phyloP scores from a whole-genome alignment of 2,113 vertebrate species.

The Clupea harengus region DNA sequence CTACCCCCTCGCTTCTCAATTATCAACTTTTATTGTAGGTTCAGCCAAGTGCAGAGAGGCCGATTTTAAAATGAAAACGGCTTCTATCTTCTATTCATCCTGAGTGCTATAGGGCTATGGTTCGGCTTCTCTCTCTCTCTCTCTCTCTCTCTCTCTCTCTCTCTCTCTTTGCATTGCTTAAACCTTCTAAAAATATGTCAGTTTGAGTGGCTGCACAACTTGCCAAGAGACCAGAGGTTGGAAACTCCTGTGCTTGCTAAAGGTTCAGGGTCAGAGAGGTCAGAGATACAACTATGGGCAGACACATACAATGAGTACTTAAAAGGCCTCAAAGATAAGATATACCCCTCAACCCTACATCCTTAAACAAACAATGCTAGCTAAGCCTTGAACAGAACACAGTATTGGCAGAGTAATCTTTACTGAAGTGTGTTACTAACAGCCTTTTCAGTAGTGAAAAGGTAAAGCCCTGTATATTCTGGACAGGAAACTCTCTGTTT shows the following conservation, averaged over 20 bases:
- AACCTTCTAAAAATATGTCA: constrained; percentile 67
- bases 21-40: constrained; percentile 76
- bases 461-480: neutral
- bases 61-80: constrained; percentile 65
- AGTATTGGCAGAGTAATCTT: neutral
- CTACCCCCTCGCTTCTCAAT: constrained; percentile 73
- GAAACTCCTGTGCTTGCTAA: neutral
- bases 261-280: neutral
- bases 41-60: constrained; percentile 70
- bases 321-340: neutral
- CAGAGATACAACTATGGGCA: neutral
- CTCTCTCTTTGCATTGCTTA: constrained; percentile 61
- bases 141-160: constrained; percentile 62
- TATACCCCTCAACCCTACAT: neutral
- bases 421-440: neutral
- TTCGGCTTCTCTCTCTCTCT: constrained; percentile 70
- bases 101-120: constrained; percentile 61
- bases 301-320: neutral
- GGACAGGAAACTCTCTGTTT: constrained; percentile 6
- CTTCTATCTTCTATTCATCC: constrained; percentile 69
- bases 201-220: constrained; percentile 47
- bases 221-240: neutral
- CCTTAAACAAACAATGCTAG: neutral
- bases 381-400: neutral
- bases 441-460: constrained; percentile 37